Conservation (phyloP, 2,888 invertebrate genomes). For the Morpho achilles region DNA sequence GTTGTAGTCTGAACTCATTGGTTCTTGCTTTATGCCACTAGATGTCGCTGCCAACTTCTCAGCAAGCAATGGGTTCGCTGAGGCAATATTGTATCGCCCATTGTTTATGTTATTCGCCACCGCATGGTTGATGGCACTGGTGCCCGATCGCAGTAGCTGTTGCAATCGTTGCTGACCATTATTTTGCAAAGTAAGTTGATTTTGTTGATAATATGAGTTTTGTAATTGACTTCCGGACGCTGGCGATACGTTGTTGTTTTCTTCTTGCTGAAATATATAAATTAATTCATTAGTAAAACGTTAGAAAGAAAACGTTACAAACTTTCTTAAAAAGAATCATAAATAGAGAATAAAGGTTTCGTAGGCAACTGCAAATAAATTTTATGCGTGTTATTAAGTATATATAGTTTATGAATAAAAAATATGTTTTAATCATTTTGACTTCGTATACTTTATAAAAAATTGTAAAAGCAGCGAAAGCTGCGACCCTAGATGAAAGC, state of each 20-base stretch:
- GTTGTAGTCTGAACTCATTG: conserved; percentile 71
- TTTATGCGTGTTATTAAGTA: too few relatives aligned
- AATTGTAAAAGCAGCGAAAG: too few relatives aligned
- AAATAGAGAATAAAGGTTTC: too few relatives aligned
- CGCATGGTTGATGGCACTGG: conserved; percentile 68
- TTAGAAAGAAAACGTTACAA: background rate
- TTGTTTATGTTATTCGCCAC: conserved; percentile 72
- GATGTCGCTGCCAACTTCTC: conserved; percentile 90
- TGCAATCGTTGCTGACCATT: conserved; percentile 69
- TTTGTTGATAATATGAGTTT: conserved; percentile 63
- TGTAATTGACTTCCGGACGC: conserved; percentile 62
- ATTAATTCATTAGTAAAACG: background rate
- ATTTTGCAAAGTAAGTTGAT: conserved; percentile 58
- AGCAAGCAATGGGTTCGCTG: conserved; percentile 91
- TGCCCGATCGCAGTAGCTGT: conserved; percentile 66
- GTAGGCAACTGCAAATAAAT: too few relatives aligned
- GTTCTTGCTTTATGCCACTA: conserved; percentile 78
- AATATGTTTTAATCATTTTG: too few relatives aligned
- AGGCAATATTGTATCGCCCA: conserved; percentile 88
- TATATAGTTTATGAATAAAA: too few relatives aligned
- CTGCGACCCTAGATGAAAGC: too few relatives aligned
- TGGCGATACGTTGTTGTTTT: conserved; percentile 72
- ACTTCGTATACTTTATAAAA: too few relatives aligned
- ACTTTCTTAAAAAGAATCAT: too few relatives aligned
- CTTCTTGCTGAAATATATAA: conserved; percentile 71